Conservation (phyloP, 2,797 vertebrate genomes). For the Loris lydekkerianus region DNA sequence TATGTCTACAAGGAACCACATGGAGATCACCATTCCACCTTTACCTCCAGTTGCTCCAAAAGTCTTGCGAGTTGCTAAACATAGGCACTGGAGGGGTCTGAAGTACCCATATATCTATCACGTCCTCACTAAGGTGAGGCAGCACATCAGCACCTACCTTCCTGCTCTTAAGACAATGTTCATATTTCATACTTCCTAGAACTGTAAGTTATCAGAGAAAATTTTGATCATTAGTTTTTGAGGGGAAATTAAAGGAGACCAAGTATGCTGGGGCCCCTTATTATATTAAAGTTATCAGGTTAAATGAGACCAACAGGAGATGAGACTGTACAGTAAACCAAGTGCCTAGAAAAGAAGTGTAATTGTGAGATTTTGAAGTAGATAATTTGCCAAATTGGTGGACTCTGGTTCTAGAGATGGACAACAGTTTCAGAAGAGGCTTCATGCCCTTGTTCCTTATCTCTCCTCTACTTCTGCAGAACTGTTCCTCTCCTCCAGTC, state of each 20-base stretch:
- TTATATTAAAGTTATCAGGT: neutral
- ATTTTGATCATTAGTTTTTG: conserved; percentile 32
- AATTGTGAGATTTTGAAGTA: conserved; percentile 52
- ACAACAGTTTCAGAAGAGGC: neutral
- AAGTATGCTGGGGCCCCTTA: neutral
- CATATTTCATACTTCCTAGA: conserved; percentile 12
- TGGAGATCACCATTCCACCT: conserved; percentile 96
- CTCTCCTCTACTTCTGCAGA: conserved; percentile 36
- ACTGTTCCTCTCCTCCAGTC: neutral
- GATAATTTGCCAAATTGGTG: neutral
- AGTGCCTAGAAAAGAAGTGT: neutral
- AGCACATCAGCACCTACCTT: neutral
- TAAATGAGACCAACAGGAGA: neutral
- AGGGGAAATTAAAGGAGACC: conserved; percentile 10
- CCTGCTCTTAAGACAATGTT: neutral
- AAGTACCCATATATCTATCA: conserved; percentile 98
- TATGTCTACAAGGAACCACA: conserved; percentile 95
- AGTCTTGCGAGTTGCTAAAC: conserved; percentile 95
- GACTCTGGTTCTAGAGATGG: conserved; percentile 4
- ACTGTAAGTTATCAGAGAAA: conserved; percentile 37
- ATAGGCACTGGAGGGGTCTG: conserved; percentile 95
- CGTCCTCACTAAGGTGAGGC: conserved; percentile 94
- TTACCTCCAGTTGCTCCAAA: conserved; percentile 94
- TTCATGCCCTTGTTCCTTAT: neutral
- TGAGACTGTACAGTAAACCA: conserved; percentile 45